Conservation (phyloP, 2,113 vertebrate genomes). For the Parotia lawesii region DNA sequence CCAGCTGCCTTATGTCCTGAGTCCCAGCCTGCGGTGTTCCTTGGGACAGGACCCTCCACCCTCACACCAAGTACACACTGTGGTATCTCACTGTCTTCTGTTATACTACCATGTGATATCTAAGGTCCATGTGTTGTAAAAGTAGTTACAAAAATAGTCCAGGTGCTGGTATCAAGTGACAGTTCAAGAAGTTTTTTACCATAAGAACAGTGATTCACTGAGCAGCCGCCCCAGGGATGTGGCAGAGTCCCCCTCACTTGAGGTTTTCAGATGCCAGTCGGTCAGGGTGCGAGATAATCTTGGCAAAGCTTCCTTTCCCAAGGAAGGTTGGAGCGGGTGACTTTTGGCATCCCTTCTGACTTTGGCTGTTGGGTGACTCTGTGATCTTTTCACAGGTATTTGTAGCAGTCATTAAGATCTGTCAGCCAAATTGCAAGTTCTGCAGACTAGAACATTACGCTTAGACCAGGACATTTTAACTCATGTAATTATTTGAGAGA, state of each 20-base stretch:
- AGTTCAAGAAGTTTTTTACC: background rate
- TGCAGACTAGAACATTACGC: background rate
- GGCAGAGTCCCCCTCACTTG: background rate
- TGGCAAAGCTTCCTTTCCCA: background rate
- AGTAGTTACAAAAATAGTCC: background rate
- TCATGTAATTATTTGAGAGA: background rate
- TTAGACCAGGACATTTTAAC: background rate
- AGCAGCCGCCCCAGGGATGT: background rate
- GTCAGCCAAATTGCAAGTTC: background rate
- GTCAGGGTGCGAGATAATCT: background rate
- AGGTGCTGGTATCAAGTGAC: background rate
- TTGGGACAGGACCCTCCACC: constrained; percentile 71
- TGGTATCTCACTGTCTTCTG: constrained; percentile 75
- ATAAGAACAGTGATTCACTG: background rate
- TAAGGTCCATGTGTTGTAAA: background rate
- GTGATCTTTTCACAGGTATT: background rate
- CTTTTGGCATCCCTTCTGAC: background rate
- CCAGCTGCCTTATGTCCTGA: constrained; percentile 76
- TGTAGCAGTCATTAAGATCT: background rate
- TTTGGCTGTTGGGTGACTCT: background rate
- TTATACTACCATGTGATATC: background rate
- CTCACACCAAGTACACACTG: constrained; percentile 73
- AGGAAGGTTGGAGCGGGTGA: background rate
- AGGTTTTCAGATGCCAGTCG: background rate
- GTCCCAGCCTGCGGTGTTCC: constrained; percentile 72